phyloP scores from a whole-genome alignment of 2,888 invertebrate genomes.

The Abscondita cerata region DNA sequence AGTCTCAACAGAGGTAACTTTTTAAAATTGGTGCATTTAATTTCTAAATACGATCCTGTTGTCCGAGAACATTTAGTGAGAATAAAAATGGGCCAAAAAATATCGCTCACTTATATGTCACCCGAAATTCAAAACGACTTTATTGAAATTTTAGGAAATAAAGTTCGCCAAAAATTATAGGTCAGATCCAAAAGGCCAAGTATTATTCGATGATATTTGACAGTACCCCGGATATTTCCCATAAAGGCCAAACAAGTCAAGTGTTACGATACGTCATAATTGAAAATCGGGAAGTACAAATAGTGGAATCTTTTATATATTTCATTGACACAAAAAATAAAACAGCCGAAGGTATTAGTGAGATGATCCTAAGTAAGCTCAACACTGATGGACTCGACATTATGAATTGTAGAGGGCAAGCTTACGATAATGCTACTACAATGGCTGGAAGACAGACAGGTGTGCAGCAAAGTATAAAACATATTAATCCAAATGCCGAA shows the following conservation, averaged over 20 bases:
- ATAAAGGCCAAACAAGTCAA: constrained; percentile 37
- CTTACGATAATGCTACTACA: constrained; percentile 40
- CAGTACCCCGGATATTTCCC: constrained; percentile 20
- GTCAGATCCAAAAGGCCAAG: constrained; percentile 12
- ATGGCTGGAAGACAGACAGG: constrained; percentile 34
- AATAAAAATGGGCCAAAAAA: constrained; percentile 2
- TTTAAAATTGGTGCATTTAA: constrained; percentile 27
- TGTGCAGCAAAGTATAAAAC: constrained; percentile 31
- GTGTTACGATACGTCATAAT: constrained; percentile 34
- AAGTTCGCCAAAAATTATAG: constrained; percentile 14
- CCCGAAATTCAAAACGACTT: constrained; percentile 26
- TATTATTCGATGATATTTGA: constrained; percentile 22
- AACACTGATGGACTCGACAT: constrained; percentile 36
- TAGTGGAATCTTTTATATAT: constrained; percentile 39
- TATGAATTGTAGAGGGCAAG: constrained; percentile 41
- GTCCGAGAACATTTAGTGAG: constrained; percentile 25
- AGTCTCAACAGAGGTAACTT: constrained; percentile 22
- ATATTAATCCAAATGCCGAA: constrained; percentile 38
- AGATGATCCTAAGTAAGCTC: constrained; percentile 37
- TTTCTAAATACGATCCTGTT: constrained; percentile 31
- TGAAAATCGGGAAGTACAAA: constrained; percentile 29
- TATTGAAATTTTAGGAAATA: constrained; percentile 18
- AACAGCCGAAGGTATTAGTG: too few relatives aligned
- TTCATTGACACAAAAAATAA: constrained; percentile 37
- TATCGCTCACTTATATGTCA: constrained; percentile 23